A percentile compares a stretch with the other conserved stretches of the same genome.
These are phyloP conservation scores for Ellobium chinense DNA, from an alignment of 2,888 invertebrate species.

Conservation along the genomic window DNA sequence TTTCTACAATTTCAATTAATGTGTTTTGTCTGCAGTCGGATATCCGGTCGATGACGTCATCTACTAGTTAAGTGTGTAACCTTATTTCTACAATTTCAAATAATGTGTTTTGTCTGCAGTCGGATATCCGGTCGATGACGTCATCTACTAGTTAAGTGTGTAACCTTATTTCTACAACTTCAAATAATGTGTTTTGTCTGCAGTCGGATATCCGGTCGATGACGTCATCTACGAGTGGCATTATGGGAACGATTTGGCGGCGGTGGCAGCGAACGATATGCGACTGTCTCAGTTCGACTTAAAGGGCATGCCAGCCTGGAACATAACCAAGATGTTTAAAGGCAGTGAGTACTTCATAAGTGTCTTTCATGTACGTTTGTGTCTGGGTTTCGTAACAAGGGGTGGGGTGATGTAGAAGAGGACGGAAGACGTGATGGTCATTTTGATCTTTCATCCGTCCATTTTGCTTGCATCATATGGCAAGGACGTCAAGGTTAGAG, in stretches of 20 bases:
- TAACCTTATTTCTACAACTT: not conserved
- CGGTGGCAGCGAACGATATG: constrained; percentile 93
- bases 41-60: constrained; percentile 52
- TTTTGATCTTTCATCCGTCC: too few species aligned
- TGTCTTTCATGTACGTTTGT: too few species aligned
- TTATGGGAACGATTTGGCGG: constrained; percentile 83
- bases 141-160: constrained; percentile 56
- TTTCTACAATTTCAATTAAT: not conserved
- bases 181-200: not conserved
- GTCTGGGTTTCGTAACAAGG: too few species aligned
- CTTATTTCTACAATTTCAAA: too few species aligned
- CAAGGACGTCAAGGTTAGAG: too few species aligned
- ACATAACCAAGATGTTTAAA: constrained; percentile 53
- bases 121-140: constrained; percentile 52
- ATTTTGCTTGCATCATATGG: too few species aligned
- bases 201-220: constrained; percentile 54
- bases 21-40: constrained; percentile 50
- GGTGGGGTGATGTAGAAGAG: too few species aligned
- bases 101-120: constrained; percentile 42
- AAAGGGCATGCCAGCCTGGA: constrained; percentile 79
- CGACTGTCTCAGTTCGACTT: constrained; percentile 95
- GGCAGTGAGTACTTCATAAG: constrained; percentile 50
- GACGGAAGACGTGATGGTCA: too few species aligned
- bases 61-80: too few species aligned
- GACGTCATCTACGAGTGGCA: constrained; percentile 64